These are phyloP conservation scores for Drosophila bocki DNA, from an alignment of 1,140 invertebrate genomes.

Conservation along the genomic window DNA sequence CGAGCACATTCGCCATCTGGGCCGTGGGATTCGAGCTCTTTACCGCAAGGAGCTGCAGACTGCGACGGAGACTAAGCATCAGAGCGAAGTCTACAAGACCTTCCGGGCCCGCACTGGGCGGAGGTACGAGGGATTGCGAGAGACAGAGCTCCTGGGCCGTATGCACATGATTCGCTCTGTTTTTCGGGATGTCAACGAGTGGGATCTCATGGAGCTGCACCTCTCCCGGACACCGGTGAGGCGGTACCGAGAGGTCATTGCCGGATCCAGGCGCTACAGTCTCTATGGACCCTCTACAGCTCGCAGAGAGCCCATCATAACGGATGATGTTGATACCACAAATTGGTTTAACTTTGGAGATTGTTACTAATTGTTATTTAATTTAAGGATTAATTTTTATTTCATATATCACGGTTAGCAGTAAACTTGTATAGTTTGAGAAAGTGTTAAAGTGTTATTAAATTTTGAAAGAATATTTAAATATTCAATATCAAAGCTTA, in stretches of 20 bases:
- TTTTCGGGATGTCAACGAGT: slow-evolving; percentile 69
- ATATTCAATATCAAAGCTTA: no score
- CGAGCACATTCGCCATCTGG: slow-evolving; percentile 72
- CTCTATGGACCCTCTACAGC: slow-evolving; percentile 65
- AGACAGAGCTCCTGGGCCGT: slow-evolving; percentile 62
- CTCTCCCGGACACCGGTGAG: slow-evolving; percentile 63
- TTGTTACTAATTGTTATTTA: slow-evolving; percentile 32
- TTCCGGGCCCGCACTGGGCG: slow-evolving; percentile 64
- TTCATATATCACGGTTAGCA: no score
- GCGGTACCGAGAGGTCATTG: slow-evolving; percentile 64
- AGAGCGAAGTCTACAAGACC: slow-evolving; percentile 71
- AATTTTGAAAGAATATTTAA: no score
- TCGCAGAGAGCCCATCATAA: slow-evolving; percentile 54
- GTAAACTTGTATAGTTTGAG: no score
- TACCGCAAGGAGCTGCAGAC: slow-evolving; percentile 70
- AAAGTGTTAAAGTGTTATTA: no score
- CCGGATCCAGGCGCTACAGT: slow-evolving; percentile 62
- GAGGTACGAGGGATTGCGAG: slow-evolving; percentile 64
- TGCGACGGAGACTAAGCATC: slow-evolving; percentile 59
- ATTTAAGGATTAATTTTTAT: not conserved
- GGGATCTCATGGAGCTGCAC: slow-evolving; percentile 72
- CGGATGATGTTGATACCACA: slow-evolving; percentile 59
- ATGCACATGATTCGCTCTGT: slow-evolving; percentile 72
- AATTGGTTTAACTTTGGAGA: slow-evolving; percentile 59
- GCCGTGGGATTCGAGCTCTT: slow-evolving; percentile 66